Percentiles rank a stretch among this genome's conserved stretches.
Evolutionary conservation across 2,113 vertebrate species (phyloP).

Genomic region (Pachypanchax playfairii): DNA sequence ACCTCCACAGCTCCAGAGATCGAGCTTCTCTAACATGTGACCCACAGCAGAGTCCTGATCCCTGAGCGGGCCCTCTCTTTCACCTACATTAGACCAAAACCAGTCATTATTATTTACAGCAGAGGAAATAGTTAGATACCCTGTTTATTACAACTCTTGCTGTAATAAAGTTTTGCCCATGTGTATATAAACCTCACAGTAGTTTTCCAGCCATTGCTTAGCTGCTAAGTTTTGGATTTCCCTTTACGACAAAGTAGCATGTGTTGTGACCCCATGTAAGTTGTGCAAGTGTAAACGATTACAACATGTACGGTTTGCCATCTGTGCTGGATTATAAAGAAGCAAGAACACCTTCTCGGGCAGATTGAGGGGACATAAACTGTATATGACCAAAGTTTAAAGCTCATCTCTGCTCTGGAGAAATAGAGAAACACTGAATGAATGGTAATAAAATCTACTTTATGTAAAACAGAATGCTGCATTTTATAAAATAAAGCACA

Average conservation of each 20-base stretch:
- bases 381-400: not conserved
- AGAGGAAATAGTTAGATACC: not conserved
- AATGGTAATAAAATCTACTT: too few species aligned
- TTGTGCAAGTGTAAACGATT: constrained; percentile 5
- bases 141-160: constrained; percentile 4
- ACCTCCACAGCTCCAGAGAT: constrained; percentile 58
- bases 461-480: too few species aligned
- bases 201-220: constrained; percentile 6
- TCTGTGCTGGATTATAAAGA: not conserved
- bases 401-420: not conserved
- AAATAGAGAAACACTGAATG: not conserved
- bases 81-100: constrained; percentile 31
- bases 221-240: constrained; percentile 2
- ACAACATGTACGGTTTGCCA: not conserved
- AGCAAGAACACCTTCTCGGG: not conserved
- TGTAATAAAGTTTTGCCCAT: not conserved
- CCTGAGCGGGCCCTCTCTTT: constrained; percentile 40
- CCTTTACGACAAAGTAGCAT: constrained; percentile 1
- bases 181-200: not conserved
- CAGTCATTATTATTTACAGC: not conserved
- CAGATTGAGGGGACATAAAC: not conserved
- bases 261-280: constrained; percentile 12
- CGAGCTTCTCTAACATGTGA: constrained; percentile 50
- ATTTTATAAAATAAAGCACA: too few species aligned
- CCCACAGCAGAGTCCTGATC: constrained; percentile 40